Percentiles rank a stretch among this genome's conserved stretches.
These are phyloP conservation scores for Melinaea menophilus DNA, from an alignment of 2,888 invertebrate species.

Conservation along the genomic window DNA sequence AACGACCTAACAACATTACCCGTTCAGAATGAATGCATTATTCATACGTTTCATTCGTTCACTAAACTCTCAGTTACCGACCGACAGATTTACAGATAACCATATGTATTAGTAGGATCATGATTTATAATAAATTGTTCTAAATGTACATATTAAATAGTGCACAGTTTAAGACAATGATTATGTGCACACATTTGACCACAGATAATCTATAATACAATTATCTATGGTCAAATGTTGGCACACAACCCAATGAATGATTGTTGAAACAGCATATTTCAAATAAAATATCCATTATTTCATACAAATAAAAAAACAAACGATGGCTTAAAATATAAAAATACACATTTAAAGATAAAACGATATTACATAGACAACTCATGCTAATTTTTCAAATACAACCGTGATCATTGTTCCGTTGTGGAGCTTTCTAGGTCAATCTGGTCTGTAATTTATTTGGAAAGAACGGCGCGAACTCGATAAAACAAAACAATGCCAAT, in stretches of 20 bases:
- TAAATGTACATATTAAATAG: too few relatives aligned
- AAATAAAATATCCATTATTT: too few relatives aligned
- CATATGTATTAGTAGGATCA: constrained; percentile 30
- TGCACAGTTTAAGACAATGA: too few relatives aligned
- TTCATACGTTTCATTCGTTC: constrained; percentile 55
- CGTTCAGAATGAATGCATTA: constrained; percentile 47
- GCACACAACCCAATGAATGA: too few relatives aligned
- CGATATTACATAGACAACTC: constrained; percentile 21
- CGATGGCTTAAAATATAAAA: too few relatives aligned
- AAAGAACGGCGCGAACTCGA: constrained; percentile 51
- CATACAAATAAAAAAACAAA: too few relatives aligned
- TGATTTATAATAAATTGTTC: constrained; percentile 2
- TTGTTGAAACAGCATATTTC: too few relatives aligned
- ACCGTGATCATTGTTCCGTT: constrained; percentile 47
- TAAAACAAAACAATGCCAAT: constrained; percentile 48
- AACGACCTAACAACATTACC: constrained; percentile 43
- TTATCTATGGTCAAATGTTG: too few relatives aligned
- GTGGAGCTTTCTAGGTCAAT: constrained; percentile 65
- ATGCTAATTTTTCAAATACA: constrained; percentile 22
- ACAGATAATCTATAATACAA: too few relatives aligned
- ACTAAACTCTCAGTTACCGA: constrained; percentile 47
- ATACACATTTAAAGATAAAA: constrained; percentile 1
- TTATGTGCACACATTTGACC: too few relatives aligned
- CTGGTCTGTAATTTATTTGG: constrained; percentile 63
- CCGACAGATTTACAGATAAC: constrained; percentile 36